Evolutionary conservation across 2,888 invertebrate species (phyloP).

Genomic region (Tillus elongatus): DNA sequence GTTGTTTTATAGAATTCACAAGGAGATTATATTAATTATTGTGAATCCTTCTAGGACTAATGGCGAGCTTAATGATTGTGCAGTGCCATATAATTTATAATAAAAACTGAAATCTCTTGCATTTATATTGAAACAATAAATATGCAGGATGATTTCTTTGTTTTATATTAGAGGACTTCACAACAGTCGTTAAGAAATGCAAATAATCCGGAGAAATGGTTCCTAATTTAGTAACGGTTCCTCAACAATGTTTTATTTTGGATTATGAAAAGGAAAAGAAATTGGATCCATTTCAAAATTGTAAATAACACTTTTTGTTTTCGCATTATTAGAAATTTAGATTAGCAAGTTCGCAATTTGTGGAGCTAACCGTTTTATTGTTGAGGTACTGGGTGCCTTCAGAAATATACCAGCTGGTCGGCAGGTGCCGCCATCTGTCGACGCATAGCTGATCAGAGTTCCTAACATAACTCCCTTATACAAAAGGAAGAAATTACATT

Average conservation of each 20-base stretch:
- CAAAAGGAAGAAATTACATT: slow-evolving; percentile 34
- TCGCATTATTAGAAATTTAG: too few relatives aligned
- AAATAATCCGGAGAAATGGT: slow-evolving; percentile 41
- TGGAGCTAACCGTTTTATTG: slow-evolving; percentile 33
- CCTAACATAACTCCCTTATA: slow-evolving; percentile 41
- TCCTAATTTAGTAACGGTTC: slow-evolving; percentile 41
- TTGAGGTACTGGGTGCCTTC: slow-evolving; percentile 46
- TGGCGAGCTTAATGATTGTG: slow-evolving; percentile 23
- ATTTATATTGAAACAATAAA: too few relatives aligned
- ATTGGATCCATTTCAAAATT: slow-evolving; percentile 7
- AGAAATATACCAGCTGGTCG: slow-evolving; percentile 34
- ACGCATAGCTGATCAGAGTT: slow-evolving; percentile 39
- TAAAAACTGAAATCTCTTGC: too few relatives aligned
- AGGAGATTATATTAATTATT: slow-evolving; percentile 22
- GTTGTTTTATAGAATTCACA: slow-evolving; percentile 31
- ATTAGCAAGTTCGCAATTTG: too few relatives aligned
- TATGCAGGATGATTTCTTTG: slow-evolving; percentile 10
- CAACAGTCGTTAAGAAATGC: slow-evolving; percentile 38
- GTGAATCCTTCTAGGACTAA: slow-evolving; percentile 5
- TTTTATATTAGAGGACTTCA: slow-evolving; percentile 31
- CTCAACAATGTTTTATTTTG: slow-evolving; percentile 37
- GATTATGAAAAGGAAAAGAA: too few relatives aligned
- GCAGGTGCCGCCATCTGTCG: slow-evolving; percentile 22
- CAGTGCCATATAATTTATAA: slow-evolving; percentile 33
- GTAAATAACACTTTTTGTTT: slow-evolving; percentile 4